phyloP scores from a whole-genome alignment of 2,113 vertebrate species.

The Camelus bactrianus region DNA sequence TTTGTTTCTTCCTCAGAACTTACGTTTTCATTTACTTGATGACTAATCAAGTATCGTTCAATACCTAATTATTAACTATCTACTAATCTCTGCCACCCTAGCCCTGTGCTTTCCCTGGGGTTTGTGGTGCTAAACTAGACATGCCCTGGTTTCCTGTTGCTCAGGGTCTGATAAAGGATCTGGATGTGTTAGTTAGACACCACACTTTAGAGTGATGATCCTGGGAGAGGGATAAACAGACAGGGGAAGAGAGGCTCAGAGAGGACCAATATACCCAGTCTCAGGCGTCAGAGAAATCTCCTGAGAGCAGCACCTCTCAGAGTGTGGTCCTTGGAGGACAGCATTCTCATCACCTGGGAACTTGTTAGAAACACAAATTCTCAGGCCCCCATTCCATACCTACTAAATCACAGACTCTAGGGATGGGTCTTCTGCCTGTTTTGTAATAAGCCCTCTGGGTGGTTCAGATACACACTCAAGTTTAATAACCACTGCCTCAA shows the following conservation, averaged over 20 bases:
- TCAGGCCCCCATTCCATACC: background rate
- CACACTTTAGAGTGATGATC: background rate
- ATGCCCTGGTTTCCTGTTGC: background rate
- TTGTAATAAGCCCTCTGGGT: constrained; percentile 46
- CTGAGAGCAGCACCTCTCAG: background rate
- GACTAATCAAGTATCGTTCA: background rate
- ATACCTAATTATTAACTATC: background rate
- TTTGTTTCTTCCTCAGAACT: background rate
- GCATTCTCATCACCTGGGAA: background rate
- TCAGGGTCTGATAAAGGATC: background rate
- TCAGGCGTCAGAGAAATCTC: constrained; percentile 5
- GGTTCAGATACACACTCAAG: constrained; percentile 33
- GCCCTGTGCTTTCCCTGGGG: background rate
- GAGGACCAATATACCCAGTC: background rate
- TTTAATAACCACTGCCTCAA: constrained; percentile 54
- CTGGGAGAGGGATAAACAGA: background rate
- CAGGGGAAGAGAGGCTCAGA: background rate
- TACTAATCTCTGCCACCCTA: background rate
- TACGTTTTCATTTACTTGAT: constrained; percentile 24
- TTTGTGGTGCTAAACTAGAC: background rate
- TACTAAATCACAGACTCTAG: constrained; percentile 47
- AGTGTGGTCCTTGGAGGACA: background rate
- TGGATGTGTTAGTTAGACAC: background rate
- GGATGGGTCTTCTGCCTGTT: constrained; percentile 50
- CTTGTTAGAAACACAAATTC: constrained; percentile 58